Conservation (phyloP, 2,797 vertebrate genomes). For the Champsocephalus esox region DNA sequence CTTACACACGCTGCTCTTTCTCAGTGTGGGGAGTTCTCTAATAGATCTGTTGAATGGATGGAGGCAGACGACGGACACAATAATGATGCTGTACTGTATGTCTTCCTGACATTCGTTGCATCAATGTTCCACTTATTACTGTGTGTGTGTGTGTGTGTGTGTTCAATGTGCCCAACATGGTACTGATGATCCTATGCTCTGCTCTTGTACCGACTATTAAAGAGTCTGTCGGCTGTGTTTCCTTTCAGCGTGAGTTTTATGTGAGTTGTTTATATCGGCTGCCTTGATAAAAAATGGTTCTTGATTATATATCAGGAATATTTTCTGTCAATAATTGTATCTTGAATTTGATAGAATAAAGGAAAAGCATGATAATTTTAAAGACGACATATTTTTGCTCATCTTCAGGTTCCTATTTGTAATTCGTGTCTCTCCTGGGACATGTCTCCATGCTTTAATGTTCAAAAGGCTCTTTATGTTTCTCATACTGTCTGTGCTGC, state of each 20-base stretch:
- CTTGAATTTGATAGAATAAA: not conserved
- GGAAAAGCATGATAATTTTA: no score
- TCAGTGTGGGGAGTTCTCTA: conserved; percentile 51
- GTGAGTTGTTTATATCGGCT: conserved; percentile 17
- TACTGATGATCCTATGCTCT: conserved; percentile 55
- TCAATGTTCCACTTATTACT: conserved; percentile 60
- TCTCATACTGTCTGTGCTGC: no score
- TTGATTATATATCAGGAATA: not conserved
- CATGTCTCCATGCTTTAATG: no score
- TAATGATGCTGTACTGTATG: conserved; percentile 64
- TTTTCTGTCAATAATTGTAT: not conserved
- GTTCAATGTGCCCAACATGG: conserved; percentile 35
- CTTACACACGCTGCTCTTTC: conserved; percentile 49
- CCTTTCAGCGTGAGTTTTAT: conserved; percentile 8
- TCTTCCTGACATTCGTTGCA: conserved; percentile 49
- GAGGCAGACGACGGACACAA: conserved; percentile 49
- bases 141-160: conserved; percentile 16
- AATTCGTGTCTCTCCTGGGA: no score
- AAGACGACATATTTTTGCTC: no score
- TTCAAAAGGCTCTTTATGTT: no score
- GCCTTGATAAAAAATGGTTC: not conserved
- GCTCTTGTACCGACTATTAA: conserved; percentile 56
- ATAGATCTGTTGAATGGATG: conserved; percentile 69
- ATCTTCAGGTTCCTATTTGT: no score
- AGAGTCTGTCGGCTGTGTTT: conserved; percentile 7